A percentile compares a stretch with the other conserved stretches of the same genome.
phyloP scores from a whole-genome alignment of 2,888 invertebrate genomes.

The Eurois occulta region DNA sequence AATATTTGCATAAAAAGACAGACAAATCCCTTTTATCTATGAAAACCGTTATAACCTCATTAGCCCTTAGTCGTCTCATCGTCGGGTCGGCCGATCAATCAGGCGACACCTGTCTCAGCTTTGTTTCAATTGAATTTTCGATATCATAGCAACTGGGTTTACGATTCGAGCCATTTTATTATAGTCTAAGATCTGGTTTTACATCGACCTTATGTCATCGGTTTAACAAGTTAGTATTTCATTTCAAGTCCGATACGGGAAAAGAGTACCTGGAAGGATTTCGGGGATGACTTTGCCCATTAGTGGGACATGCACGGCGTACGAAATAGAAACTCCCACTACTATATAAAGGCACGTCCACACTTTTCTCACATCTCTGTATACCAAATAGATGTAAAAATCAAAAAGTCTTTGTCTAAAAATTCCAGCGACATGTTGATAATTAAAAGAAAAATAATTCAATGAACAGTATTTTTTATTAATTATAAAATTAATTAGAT shows the following conservation, averaged over 20 bases:
- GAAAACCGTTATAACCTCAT: constrained; percentile 63
- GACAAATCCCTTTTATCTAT: constrained; percentile 19
- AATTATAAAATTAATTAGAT: not conserved
- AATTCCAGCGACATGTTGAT: not conserved
- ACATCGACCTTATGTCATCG: not conserved
- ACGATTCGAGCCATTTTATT: constrained; percentile 38
- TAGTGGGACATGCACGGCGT: not conserved
- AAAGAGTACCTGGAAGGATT: not conserved
- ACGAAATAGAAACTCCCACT: not conserved
- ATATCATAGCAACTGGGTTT: constrained; percentile 55
- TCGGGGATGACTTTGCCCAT: not conserved
- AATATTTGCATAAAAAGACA: constrained; percentile 3
- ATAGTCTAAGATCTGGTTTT: constrained; percentile 14
- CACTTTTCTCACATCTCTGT: not conserved
- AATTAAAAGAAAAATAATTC: no score
- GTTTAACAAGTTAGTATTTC: not conserved
- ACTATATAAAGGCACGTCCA: not conserved
- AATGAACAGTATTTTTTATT: not conserved
- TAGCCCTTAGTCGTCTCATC: constrained; percentile 60
- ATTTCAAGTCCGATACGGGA: not conserved
- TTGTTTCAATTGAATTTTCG: constrained; percentile 75
- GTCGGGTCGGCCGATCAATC: constrained; percentile 59
- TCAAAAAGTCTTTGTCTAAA: not conserved
- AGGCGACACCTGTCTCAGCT: constrained; percentile 63
- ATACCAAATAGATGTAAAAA: not conserved